These are phyloP conservation scores for Sebastes reedi DNA, from an alignment of 2,797 vertebrate genomes.

Conservation along the genomic window DNA sequence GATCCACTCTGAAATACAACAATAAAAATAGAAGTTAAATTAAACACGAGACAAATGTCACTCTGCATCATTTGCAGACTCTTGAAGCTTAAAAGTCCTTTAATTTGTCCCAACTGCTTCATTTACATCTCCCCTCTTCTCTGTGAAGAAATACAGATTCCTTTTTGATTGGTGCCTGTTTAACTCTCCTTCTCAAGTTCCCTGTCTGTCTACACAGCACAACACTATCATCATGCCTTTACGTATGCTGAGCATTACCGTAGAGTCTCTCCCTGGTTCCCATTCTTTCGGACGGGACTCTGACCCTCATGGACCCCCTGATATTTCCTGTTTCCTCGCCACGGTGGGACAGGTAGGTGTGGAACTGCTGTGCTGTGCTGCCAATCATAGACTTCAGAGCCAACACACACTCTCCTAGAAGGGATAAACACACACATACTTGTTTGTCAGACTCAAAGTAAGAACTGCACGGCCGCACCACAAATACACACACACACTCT, in stretches of 20 bases:
- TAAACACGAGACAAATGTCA: background rate
- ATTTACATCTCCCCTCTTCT: background rate
- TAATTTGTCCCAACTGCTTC: background rate
- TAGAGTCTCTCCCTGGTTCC: conserved; percentile 96
- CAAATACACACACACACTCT: background rate
- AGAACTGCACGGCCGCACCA: background rate
- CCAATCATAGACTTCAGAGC: conserved; percentile 98
- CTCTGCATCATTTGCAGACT: background rate
- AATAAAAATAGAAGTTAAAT: background rate
- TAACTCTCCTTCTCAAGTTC: background rate
- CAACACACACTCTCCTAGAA: conserved; percentile 92
- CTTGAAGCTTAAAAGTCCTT: background rate
- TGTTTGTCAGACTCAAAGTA: background rate
- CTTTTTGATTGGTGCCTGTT: background rate
- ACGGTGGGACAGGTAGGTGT: conserved; percentile 94
- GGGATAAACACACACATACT: background rate
- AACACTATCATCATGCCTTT: background rate
- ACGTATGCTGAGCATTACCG: conserved; percentile 76
- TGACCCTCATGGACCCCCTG: conserved; percentile 95
- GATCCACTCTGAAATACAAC: conserved; percentile 91
- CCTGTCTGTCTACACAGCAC: background rate
- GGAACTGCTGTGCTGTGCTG: conserved; percentile 96
- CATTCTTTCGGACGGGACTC: conserved; percentile 93
- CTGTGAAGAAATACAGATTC: background rate
- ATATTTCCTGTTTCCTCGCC: conserved; percentile 98